Evolutionary conservation across 1,140 invertebrate species (phyloP).

Genomic region (Coptotermes formosanus): DNA sequence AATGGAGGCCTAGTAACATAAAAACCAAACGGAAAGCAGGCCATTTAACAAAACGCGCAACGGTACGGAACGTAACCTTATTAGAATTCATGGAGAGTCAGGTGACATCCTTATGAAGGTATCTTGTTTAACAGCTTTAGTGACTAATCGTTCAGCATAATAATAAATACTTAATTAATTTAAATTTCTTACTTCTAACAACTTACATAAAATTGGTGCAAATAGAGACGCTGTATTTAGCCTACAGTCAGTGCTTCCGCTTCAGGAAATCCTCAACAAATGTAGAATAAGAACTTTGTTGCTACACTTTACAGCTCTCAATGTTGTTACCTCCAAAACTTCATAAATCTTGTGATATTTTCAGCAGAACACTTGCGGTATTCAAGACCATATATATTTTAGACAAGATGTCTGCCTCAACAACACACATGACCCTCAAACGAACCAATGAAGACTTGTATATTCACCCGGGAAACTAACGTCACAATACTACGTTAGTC

Average conservation of each 20-base stretch:
- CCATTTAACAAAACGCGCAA: no score
- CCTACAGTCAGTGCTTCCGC: background rate
- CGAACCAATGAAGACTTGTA: background rate
- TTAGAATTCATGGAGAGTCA: no score
- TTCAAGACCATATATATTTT: background rate
- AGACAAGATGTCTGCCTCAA: background rate
- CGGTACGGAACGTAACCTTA: no score
- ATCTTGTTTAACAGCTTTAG: no score
- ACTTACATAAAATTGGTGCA: background rate
- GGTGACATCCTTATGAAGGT: no score
- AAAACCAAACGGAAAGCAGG: no score
- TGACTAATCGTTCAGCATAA: background rate
- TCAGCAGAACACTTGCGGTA: background rate
- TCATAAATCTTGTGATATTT: background rate
- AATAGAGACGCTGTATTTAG: background rate
- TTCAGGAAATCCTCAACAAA: background rate
- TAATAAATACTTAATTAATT: background rate
- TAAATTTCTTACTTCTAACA: background rate
- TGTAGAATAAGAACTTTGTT: background rate
- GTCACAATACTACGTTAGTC: background rate
- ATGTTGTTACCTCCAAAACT: background rate
- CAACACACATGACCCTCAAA: conserved; percentile 5
- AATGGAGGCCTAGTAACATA: no score
- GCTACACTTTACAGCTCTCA: background rate
- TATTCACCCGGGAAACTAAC: background rate